phyloP scores from a whole-genome alignment of 2,888 invertebrate genomes.

The Machimus rusticus region DNA sequence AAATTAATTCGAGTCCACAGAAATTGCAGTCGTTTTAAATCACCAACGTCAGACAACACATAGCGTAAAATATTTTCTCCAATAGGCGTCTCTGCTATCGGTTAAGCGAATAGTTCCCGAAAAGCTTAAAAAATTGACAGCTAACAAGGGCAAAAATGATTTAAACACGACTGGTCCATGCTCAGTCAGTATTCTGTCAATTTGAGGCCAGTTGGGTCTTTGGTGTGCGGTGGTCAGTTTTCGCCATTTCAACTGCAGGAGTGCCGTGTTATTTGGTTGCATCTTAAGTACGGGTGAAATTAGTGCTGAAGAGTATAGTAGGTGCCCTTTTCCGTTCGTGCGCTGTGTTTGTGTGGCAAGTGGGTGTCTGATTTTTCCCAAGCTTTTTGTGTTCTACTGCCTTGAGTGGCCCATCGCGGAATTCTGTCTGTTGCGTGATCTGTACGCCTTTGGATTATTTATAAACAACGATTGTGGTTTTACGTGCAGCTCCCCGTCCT shows the following conservation, averaged over 20 bases:
- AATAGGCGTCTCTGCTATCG: neutral
- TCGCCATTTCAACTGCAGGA: neutral
- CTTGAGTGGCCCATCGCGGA: neutral
- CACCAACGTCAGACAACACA: too few species aligned
- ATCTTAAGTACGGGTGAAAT: neutral
- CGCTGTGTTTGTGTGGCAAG: neutral
- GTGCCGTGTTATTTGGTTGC: neutral
- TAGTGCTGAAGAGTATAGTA: neutral
- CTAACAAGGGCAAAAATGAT: neutral
- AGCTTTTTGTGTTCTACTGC: neutral
- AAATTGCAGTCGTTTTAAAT: too few species aligned
- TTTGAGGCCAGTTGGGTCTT: conserved; percentile 29
- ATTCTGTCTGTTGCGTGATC: neutral
- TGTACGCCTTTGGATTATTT: conserved; percentile 12
- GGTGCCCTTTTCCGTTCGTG: neutral
- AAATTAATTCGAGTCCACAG: too few species aligned
- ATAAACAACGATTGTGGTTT: neutral
- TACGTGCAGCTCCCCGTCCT: neutral
- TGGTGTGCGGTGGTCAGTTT: neutral
- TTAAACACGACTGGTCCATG: neutral
- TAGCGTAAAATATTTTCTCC: neutral
- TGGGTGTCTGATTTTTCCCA: neutral
- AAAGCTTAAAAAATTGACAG: neutral
- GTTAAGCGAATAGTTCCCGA: neutral
- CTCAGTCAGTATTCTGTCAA: conserved; percentile 44